Evolutionary conservation across 2,113 vertebrate species (phyloP).

Genomic region (Archocentrus centrarchus): DNA sequence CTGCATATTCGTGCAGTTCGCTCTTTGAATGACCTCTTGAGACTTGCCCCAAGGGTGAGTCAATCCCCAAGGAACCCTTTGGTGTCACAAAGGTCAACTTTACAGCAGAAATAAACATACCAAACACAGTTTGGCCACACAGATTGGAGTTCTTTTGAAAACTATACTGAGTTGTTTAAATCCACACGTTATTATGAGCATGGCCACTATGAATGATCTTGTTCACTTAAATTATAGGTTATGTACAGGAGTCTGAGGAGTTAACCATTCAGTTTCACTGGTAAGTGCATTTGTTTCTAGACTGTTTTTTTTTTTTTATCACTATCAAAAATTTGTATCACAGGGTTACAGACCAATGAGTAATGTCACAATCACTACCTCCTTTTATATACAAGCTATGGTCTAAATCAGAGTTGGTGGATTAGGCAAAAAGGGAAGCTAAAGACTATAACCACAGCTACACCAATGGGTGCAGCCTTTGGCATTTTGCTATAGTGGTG

Average conservation of each 20-base stretch:
- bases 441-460: not conserved
- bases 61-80: not conserved
- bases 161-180: not conserved
- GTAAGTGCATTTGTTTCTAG: not conserved
- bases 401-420: not conserved
- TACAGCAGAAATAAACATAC: not conserved
- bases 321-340: not conserved
- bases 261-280: not conserved
- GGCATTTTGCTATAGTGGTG: not conserved
- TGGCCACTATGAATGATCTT: not conserved
- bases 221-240: not conserved
- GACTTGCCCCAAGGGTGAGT: not conserved
- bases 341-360: not conserved
- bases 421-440: not conserved
- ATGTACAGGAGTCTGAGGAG: not conserved
- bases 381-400: not conserved
- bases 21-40: not conserved
- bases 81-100: not conserved
- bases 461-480: not conserved
- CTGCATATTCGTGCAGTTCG: not conserved
- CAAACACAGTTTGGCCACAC: not conserved
- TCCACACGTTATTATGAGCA: not conserved
- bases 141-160: not conserved
- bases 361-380: accelerated
- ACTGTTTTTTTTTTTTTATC: not conserved